Percentiles rank a stretch among this genome's conserved stretches.
Conservation (phyloP, 2,888 invertebrate genomes). For the Drosophila borealis region DNA sequence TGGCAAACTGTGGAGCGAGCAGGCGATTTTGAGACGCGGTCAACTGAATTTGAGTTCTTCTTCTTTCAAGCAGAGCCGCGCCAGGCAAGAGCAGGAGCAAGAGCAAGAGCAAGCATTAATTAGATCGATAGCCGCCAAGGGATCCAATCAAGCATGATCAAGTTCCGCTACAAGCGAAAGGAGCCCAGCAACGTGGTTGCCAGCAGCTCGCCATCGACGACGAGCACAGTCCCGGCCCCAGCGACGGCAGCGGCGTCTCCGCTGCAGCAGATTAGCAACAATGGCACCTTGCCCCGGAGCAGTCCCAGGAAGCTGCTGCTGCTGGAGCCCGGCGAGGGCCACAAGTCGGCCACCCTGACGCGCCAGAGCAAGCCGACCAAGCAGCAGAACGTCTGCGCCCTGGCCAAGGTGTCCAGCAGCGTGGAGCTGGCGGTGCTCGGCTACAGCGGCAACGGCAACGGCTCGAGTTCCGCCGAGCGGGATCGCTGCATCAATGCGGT, state of each 20-base stretch:
- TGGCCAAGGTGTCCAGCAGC: conserved; percentile 81
- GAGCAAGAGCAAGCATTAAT: conserved; percentile 11
- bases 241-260: conserved; percentile 29
- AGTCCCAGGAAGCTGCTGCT: conserved; percentile 78
- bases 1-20: conserved; percentile 15
- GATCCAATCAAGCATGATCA: conserved; percentile 86
- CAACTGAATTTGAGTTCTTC: background rate
- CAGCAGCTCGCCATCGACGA: conserved; percentile 8
- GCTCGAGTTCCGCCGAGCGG: conserved; percentile 60
- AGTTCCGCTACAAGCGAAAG: conserved; percentile 89
- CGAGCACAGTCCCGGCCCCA: background rate
- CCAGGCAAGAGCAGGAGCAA: background rate
- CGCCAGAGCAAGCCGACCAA: conserved; percentile 65
- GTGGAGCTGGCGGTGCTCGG: conserved; percentile 72
- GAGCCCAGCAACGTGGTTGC: conserved; percentile 84
- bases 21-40: background rate
- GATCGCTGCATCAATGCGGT: conserved; percentile 85
- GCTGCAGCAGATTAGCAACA: conserved; percentile 69
- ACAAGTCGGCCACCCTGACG: conserved; percentile 82
- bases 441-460: conserved; percentile 35
- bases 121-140: background rate
- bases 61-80: conserved; percentile 9
- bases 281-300: conserved; percentile 82
- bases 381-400: conserved; percentile 37
- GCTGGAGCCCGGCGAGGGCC: conserved; percentile 66